phyloP scores from a whole-genome alignment of 2,888 invertebrate species.

The Phanerotoma sp. region DNA sequence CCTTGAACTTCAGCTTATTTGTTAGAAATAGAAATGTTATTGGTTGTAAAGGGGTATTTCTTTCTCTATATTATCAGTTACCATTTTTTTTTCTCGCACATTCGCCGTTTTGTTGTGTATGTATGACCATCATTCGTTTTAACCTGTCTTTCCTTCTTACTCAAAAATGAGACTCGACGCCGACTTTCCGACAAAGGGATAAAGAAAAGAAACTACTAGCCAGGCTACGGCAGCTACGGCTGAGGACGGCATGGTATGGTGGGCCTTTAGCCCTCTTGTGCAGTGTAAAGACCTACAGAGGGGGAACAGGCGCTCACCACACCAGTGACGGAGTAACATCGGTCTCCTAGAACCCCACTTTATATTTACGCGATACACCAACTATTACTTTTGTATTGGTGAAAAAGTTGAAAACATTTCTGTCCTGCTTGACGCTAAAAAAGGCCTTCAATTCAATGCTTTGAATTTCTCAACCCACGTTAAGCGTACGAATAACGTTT shows the following conservation, averaged over 20 bases:
- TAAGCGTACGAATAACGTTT: no score
- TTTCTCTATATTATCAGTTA: constrained; percentile 11
- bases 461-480: background rate
- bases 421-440: constrained; percentile 6
- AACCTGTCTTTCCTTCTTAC: constrained; percentile 15
- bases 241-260: constrained; percentile 43
- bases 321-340: constrained; percentile 42
- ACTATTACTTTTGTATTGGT: constrained; percentile 1
- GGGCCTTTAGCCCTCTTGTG: constrained; percentile 41
- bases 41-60: background rate
- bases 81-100: background rate
- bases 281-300: background rate
- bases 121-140: constrained; percentile 20
- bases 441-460: background rate
- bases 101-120: constrained; percentile 13
- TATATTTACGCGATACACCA: background rate
- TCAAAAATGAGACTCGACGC: constrained; percentile 55
- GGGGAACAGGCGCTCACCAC: constrained; percentile 34
- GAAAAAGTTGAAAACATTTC: constrained; percentile 2
- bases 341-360: constrained; percentile 1
- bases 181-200: constrained; percentile 57
- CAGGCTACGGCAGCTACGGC: constrained; percentile 31
- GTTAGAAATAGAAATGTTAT: no score
- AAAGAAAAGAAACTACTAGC: constrained; percentile 57
- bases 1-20: no score